These are phyloP conservation scores for Microchrysa polita DNA, from an alignment of 2,888 invertebrate genomes.

Conservation along the genomic window DNA sequence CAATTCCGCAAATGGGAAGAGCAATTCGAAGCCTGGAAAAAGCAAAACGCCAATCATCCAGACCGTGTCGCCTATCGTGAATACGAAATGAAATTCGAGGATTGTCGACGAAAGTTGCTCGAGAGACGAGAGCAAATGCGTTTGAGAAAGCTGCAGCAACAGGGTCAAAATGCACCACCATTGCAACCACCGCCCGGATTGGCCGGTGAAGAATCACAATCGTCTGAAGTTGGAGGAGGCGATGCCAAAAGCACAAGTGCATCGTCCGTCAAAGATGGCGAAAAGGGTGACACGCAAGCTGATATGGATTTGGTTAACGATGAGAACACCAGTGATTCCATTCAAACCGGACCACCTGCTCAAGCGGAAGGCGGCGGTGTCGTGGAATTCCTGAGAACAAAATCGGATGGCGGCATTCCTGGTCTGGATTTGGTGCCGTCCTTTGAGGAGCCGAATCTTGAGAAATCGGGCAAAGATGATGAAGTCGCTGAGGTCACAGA, in stretches of 20 bases:
- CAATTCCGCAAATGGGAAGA: constrained; percentile 93
- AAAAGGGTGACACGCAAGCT: constrained; percentile 11
- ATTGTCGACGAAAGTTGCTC: constrained; percentile 80
- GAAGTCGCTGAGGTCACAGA: constrained; percentile 45
- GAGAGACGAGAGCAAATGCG: constrained; percentile 86
- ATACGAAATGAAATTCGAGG: constrained; percentile 89
- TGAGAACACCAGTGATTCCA: constrained; percentile 8
- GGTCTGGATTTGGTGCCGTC: constrained; percentile 73
- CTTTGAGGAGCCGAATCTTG: constrained; percentile 63
- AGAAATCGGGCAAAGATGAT: constrained; percentile 52
- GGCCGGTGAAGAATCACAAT: not conserved
- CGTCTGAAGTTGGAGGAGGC: not conserved
- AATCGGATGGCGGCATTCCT: constrained; percentile 69
- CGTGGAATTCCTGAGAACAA: constrained; percentile 56
- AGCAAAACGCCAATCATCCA: constrained; percentile 90
- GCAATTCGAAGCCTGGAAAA: constrained; percentile 91
- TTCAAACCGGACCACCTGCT: not conserved
- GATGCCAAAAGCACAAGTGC: not conserved
- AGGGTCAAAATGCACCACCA: not conserved
- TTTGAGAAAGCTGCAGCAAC: constrained; percentile 62
- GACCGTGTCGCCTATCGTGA: constrained; percentile 86
- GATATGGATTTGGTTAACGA: constrained; percentile 35
- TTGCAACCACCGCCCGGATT: constrained; percentile 23
- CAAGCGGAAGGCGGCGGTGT: constrained; percentile 50
- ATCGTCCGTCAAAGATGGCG: not conserved